Evolutionary conservation across 2,113 vertebrate genomes (phyloP).

Genomic region (Galeopterus variegatus): DNA sequence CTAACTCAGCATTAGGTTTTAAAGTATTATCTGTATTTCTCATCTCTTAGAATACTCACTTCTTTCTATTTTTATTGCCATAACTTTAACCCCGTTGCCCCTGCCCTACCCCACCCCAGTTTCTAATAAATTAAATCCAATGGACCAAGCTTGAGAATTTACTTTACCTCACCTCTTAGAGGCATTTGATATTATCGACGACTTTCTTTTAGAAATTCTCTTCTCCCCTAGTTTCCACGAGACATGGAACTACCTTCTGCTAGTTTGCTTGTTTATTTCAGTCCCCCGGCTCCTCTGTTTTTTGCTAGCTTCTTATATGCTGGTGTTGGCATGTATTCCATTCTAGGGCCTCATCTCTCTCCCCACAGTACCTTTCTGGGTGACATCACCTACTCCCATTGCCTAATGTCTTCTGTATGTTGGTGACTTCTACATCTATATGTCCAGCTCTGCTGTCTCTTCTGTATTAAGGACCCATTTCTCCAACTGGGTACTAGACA

Average conservation of each 20-base stretch:
- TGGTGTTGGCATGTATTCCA: accelerated
- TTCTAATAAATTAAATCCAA: background rate
- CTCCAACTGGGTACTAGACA: background rate
- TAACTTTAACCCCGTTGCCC: accelerated
- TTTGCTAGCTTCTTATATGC: background rate
- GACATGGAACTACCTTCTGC: background rate
- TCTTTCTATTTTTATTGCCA: background rate
- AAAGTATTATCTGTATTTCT: background rate
- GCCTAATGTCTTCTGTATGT: background rate
- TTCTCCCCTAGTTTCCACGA: background rate
- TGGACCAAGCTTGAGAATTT: background rate
- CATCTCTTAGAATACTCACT: background rate
- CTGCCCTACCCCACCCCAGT: too few relatives aligned
- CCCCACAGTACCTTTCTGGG: background rate
- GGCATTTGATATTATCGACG: background rate
- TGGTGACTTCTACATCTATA: background rate
- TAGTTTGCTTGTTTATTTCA: too few relatives aligned
- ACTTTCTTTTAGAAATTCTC: background rate
- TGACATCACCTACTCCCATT: accelerated
- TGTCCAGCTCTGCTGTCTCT: background rate
- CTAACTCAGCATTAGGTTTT: background rate
- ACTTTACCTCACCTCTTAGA: background rate
- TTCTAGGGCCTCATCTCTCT: too few relatives aligned
- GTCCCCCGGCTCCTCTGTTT: too few relatives aligned
- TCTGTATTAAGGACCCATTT: background rate